Conservation (phyloP, 2,888 invertebrate genomes). For the Andrena bucephala region DNA sequence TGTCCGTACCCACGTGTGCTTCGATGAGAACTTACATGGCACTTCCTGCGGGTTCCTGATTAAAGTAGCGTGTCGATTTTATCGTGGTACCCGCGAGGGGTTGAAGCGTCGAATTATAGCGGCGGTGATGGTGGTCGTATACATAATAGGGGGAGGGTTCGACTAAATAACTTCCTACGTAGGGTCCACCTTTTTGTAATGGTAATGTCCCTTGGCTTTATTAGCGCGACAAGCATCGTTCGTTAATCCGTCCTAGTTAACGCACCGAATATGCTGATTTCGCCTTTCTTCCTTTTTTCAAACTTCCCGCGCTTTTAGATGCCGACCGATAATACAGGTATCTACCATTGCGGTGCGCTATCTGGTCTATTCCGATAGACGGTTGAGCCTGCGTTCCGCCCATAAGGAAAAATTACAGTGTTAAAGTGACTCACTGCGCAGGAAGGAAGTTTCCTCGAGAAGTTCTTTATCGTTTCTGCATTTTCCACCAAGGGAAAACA, state of each 20-base stretch:
- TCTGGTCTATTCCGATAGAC: background rate
- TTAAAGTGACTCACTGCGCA: background rate
- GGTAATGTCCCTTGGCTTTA: constrained; percentile 38
- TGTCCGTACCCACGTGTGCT: constrained; percentile 71
- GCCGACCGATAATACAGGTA: constrained; percentile 46
- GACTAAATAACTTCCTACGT: constrained; percentile 33
- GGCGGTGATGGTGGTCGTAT: constrained; percentile 63
- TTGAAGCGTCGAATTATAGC: constrained; percentile 72
- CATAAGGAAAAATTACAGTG: background rate
- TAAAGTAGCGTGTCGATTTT: constrained; percentile 80
- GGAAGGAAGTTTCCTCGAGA: background rate
- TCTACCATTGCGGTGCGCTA: constrained; percentile 14
- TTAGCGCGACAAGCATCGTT: constrained; percentile 28
- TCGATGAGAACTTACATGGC: constrained; percentile 78
- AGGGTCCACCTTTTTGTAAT: constrained; percentile 49
- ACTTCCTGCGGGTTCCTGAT: constrained; percentile 80
- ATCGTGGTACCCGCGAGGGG: constrained; percentile 78
- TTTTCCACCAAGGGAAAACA: background rate
- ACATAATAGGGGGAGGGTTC: constrained; percentile 43
- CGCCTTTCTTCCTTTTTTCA: constrained; percentile 11
- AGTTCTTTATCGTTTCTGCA: background rate
- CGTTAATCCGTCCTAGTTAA: constrained; percentile 26
- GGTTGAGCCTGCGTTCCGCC: constrained; percentile 1
- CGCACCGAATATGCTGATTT: background rate
- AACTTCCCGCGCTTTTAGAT: constrained; percentile 42